Base-by-base conservation (phyloP, 2,113 vertebrate genomes). In the Crocuta crocuta region DNA sequence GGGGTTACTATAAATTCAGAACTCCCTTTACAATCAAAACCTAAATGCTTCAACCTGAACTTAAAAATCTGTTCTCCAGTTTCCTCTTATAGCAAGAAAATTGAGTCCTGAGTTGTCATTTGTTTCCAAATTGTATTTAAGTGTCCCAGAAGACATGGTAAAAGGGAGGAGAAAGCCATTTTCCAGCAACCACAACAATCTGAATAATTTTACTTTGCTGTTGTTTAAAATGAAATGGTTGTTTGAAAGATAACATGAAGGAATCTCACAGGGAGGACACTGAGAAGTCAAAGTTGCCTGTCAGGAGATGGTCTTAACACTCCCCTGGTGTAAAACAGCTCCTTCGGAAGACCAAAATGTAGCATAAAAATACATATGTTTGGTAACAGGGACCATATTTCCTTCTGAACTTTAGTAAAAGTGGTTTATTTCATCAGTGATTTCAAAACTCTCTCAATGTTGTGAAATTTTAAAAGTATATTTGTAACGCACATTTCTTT, bases 81-180 rank as follows among this genome's bases (percentile, higher is more conserved):
- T 79, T 95, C 33, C 80, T 50, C 70, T 68, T 16, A 31, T 35
- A 97, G 26, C 66, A 76, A 76, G 68, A 94, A 97, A 92, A 88
- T 78, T 63, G 71, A 95, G 48, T 92, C 66, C 73, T 35, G n/a
- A 88, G 35, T 50, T 81, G 24, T 95, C 89, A 87, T 86, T 93
- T 96, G 43, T n/a, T 98, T 97, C 74, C 81, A 94, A 97, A 85
- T 50, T 88, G 83, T 70, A 73, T 96, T 89, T 95, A 50, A 50
- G 70, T 78, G 82, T 91, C 79, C 70, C 53, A 94, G 88, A 96
- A 89, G 63, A 94, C 58, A 93, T 35, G 66, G 11, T 81, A 26
- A 91, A 94, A 73, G 5, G 21, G 7, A 0, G 5, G 1, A 2
- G 35, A 4, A 19, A 11, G 28, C 7, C 13, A 87, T 85, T 97